These are phyloP conservation scores for Thymelicus lineola DNA, from an alignment of 2,888 invertebrate genomes.

Conservation along the genomic window DNA sequence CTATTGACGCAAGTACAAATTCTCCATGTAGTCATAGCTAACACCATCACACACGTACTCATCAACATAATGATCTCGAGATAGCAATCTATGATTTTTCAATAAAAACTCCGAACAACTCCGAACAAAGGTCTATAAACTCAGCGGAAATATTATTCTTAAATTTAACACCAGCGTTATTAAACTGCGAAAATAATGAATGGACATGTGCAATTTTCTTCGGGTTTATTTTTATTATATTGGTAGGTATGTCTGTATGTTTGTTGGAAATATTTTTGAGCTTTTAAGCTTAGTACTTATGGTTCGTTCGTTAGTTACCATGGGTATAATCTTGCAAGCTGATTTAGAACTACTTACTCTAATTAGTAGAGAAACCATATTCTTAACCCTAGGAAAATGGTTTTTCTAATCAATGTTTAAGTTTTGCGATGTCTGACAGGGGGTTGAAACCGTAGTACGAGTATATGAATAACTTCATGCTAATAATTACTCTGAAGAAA, in stretches of 20 bases:
- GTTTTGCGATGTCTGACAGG: too few species aligned
- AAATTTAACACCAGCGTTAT: slow-evolving; percentile 27
- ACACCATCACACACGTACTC: slow-evolving; percentile 17
- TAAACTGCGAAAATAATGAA: slow-evolving; percentile 16
- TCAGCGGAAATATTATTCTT: slow-evolving; percentile 45
- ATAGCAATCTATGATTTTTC: slow-evolving; percentile 50
- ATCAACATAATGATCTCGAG: slow-evolving; percentile 47
- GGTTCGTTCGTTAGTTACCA: too few species aligned
- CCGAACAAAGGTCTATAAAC: slow-evolving; percentile 49
- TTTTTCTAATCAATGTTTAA: too few species aligned
- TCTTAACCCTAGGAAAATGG: too few species aligned
- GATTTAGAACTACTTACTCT: too few species aligned
- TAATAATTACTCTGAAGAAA: too few species aligned
- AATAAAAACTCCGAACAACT: slow-evolving; percentile 47
- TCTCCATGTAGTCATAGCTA: not conserved
- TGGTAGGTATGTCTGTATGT: not conserved
- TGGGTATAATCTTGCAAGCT: too few species aligned
- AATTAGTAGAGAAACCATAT: too few species aligned
- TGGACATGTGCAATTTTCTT: slow-evolving; percentile 10
- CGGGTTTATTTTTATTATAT: not conserved
- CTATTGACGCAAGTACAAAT: too few species aligned
- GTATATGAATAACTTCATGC: too few species aligned
- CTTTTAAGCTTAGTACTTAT: too few species aligned
- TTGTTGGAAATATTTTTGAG: not conserved
- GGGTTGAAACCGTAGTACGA: too few species aligned